Evolutionary conservation across 2,888 invertebrate species (phyloP).

Genomic region (Epicampocera succincta): DNA sequence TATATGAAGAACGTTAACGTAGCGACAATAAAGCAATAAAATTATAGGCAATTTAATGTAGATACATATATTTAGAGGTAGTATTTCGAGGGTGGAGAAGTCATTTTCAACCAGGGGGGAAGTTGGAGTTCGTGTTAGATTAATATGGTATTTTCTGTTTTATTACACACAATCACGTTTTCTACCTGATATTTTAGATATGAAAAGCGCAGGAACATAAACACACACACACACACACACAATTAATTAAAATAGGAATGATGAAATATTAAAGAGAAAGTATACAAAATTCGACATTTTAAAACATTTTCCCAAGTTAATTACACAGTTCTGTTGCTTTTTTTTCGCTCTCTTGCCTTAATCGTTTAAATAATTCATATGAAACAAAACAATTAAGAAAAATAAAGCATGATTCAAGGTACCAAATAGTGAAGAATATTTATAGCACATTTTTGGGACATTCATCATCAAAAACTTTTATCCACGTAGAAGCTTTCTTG

Average conservation of each 20-base stretch:
- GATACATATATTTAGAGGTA: neutral
- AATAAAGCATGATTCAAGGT: slow-evolving; percentile 42
- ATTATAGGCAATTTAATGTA: slow-evolving; percentile 3
- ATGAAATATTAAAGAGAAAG: neutral
- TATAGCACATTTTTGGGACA: slow-evolving; percentile 16
- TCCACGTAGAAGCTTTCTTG: neutral
- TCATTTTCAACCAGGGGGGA: neutral
- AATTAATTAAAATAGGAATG: neutral
- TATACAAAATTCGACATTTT: no score
- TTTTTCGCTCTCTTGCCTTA: no score
- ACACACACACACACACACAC: neutral
- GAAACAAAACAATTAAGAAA: neutral
- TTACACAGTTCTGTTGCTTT: neutral
- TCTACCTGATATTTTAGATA: neutral
- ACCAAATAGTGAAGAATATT: slow-evolving; percentile 4
- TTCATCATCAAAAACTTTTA: neutral
- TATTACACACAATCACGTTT: neutral
- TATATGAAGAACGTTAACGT: neutral
- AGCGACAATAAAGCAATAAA: neutral
- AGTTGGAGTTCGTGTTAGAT: neutral
- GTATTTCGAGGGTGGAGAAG: neutral
- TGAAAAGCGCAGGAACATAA: slow-evolving; percentile 11
- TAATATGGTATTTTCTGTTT: neutral
- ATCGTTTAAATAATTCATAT: no score
- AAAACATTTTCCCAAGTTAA: neutral